Conservation (phyloP, 2,113 vertebrate genomes). For the Sphaerodactylus townsendi region DNA sequence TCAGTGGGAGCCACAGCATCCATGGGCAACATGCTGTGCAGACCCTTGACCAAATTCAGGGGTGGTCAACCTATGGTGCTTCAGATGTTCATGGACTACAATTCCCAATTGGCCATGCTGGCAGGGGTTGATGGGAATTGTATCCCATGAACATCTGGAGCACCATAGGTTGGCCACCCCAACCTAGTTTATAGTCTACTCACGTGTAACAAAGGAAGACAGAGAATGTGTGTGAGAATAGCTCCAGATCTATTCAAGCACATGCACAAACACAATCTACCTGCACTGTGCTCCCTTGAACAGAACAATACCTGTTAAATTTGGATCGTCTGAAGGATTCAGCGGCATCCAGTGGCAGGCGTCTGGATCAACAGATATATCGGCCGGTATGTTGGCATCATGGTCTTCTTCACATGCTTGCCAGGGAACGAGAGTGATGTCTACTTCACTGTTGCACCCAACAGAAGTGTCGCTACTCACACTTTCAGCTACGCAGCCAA, state of each 20-base stretch:
- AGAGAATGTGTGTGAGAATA: too few relatives aligned
- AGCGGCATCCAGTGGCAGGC: conserved; percentile 84
- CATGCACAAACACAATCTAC: not conserved
- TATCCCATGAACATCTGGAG: too few relatives aligned
- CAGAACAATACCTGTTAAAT: conserved; percentile 82
- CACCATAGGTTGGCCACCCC: too few relatives aligned
- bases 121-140: too few relatives aligned
- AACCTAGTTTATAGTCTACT: too few relatives aligned
- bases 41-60: too few relatives aligned
- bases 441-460: conserved; percentile 82
- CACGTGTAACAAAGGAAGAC: too few relatives aligned
- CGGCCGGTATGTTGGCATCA: conserved; percentile 80
- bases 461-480: conserved; percentile 85
- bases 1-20: too few relatives aligned
- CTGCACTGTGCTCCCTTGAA: not conserved
- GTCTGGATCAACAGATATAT: conserved; percentile 76
- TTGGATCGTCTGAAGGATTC: conserved; percentile 82
- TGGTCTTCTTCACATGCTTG: conserved; percentile 85
- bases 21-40: too few relatives aligned
- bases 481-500: conserved; percentile 82
- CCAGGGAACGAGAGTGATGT: conserved; percentile 79
- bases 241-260: not conserved
- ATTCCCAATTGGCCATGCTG: too few relatives aligned
- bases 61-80: too few relatives aligned
- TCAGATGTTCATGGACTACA: too few relatives aligned